Base-by-base conservation (phyloP, 2,113 vertebrate species). In the Hippocampus guttulatus region DNA sequence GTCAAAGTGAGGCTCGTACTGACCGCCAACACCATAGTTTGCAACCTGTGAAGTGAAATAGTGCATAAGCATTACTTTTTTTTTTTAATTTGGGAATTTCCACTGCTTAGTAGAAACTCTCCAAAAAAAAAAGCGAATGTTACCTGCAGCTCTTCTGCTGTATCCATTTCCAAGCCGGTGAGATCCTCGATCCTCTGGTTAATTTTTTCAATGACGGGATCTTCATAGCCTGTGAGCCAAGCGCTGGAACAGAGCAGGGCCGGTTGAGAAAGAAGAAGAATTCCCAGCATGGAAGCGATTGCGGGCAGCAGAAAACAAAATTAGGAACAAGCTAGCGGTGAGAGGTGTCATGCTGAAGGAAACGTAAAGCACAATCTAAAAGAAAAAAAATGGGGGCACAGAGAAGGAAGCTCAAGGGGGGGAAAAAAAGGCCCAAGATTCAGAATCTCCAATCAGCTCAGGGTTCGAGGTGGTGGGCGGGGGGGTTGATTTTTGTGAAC, bases 111-210 rank as follows among this genome's bases (percentile, higher is more conserved):
- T 27, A 27, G 54, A 57, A 57, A 23, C n/a, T 7, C 25, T 30
- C 5, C 55, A 27, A 16, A 40, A 27, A 27, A 27, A 27, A 27
- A 10, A 27, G 8, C 14, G 1, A 7, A 30, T 16, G 60, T 79
- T 76, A 92, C 92, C 95, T 99, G 97, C 11, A 99, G 91, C 67
- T 99, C 97, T 75, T 99, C 97, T 69, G 97, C 97, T 27, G 97
- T 99, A 82, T 95, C 94, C 83, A 99, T 93, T 79, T 99, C 95
- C 11, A 99, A 88, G 9, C 96, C 97, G 0, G 97, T 98, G 15
- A 99, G 78, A 84, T 94, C 94, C 83, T 99, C 94, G 84, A 99
- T 96, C 78, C 97, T 89, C 66, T 93, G 90, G 89, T 98, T 99
- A 75, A 99, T 95, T 43, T 49, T 92, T 0, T 91, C 93, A 23